Evolutionary conservation across 1,140 invertebrate genomes (phyloP).

Genomic region (Stenopsyche tienmushanensis): DNA sequence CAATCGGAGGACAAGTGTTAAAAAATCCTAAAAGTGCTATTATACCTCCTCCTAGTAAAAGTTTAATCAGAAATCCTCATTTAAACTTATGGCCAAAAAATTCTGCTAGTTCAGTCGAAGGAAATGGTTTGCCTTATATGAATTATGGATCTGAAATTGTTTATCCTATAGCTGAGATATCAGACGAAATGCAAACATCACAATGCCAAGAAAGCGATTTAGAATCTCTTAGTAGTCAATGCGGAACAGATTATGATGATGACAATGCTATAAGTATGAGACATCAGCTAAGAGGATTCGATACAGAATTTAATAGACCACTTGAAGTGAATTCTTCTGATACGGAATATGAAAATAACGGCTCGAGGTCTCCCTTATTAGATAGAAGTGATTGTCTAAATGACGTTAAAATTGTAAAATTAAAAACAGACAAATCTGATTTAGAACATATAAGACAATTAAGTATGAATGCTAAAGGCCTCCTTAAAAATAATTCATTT

Average conservation of each 20-base stretch:
- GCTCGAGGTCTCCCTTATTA: conserved; percentile 59
- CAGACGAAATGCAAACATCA: conserved; percentile 74
- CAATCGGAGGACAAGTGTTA: conserved; percentile 62
- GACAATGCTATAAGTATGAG: conserved; percentile 46
- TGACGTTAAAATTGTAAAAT: conserved; percentile 49
- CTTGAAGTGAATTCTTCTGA: conserved; percentile 54
- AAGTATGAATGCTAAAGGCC: conserved; percentile 47
- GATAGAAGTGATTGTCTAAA: conserved; percentile 46
- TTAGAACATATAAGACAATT: conserved; percentile 49
- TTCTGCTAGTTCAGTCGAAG: conserved; percentile 47
- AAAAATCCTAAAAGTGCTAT: conserved; percentile 62
- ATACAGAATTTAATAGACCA: conserved; percentile 55
- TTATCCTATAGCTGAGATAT: conserved; percentile 81
- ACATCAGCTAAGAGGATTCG: conserved; percentile 54
- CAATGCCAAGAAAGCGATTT: conserved; percentile 65
- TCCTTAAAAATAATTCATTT: conserved; percentile 43
- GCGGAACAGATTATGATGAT: conserved; percentile 59
- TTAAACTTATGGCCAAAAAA: conserved; percentile 63
- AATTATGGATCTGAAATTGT: conserved; percentile 76
- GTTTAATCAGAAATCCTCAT: conserved; percentile 64
- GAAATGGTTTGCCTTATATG: conserved; percentile 61
- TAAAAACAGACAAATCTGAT: conserved; percentile 46
- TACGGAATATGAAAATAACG: conserved; percentile 62
- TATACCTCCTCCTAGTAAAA: conserved; percentile 64
- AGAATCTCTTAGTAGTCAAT: conserved; percentile 56